phyloP scores from a whole-genome alignment of 2,888 invertebrate species.

The Ectropis crepuscularia region DNA sequence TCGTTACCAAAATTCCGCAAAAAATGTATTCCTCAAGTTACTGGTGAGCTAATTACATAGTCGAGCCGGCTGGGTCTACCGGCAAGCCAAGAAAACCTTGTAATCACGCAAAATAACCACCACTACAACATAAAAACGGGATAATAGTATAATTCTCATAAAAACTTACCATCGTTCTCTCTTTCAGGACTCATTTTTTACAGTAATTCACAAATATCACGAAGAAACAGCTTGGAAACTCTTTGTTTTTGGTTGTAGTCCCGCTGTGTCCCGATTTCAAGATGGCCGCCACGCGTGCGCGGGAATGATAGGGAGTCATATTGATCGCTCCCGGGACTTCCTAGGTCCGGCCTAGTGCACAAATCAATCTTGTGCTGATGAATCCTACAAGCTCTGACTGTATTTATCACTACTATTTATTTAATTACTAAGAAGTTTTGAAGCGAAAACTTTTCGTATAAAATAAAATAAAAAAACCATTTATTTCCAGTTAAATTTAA shows the following conservation, averaged over 20 bases:
- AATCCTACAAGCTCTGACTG: neutral
- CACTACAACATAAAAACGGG: neutral
- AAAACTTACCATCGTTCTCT: conserved; percentile 66
- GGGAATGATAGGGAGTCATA: conserved; percentile 56
- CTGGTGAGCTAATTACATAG: neutral
- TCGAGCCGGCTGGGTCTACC: neutral
- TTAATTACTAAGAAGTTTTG: too few relatives aligned
- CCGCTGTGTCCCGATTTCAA: conserved; percentile 46
- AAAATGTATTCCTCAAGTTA: neutral
- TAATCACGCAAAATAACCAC: conserved; percentile 1
- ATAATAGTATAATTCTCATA: neutral
- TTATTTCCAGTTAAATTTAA: too few relatives aligned
- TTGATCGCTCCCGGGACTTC: conserved; percentile 67
- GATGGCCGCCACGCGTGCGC: conserved; percentile 59
- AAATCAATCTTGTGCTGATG: neutral
- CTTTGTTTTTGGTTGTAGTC: conserved; percentile 57
- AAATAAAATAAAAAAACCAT: too few relatives aligned
- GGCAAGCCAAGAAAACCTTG: neutral
- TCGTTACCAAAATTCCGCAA: too few relatives aligned
- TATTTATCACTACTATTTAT: too few relatives aligned
- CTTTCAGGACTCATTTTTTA: conserved; percentile 67
- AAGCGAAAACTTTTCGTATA: too few relatives aligned
- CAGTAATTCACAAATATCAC: conserved; percentile 34
- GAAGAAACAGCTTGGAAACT: conserved; percentile 6
- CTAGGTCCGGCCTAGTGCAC: conserved; percentile 32